Base-by-base conservation (phyloP, 2,888 invertebrate species). In the Calliscelio sp. region DNA sequence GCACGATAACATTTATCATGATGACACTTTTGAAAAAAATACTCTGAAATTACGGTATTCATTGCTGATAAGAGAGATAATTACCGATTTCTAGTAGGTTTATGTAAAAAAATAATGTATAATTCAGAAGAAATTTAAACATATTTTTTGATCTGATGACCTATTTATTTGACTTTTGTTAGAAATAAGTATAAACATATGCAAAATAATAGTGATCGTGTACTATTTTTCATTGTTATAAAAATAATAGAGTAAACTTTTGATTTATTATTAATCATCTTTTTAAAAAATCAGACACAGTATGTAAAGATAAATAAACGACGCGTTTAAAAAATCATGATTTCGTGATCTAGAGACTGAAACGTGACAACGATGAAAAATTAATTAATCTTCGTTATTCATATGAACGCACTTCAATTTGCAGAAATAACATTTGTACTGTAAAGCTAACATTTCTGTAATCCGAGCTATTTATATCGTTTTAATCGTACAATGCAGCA, bases 271-370 rank as follows among this genome's bases (percentile, higher is more conserved):
- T 44, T 61, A 16, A 24, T 3, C 7, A 24, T 20, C 11, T 32
- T 7, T 57, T 35, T 25, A 25, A 44, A 44, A 44, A 63, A 63
- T 63, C 44, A 63, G 44, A 44, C 25, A 44, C 44, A 44, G 41
- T 25, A 18, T 63, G 61, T 63, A 41, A 63, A 44, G 61, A 44
- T 41, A 63, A 61, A 41, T 24, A 61, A 61, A 41, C 10, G 24
- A 0, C n/a, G 24, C 18, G 18, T 24, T 61, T 24, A 61, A 61
- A 41, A 24, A 63, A 63, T 44, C 24, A 63, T 63, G 25, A 16
- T 24, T n/a, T 32, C 14, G 35, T 49, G 51, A 66, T 24, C 51
- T 51, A 66, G n/a, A 66, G 51, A 51, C 51, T 5, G 14, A 20
- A 46, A 63, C 32, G 28, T 46, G 25, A 44, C 7, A 2, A 44